phyloP scores from a whole-genome alignment of 2,888 invertebrate genomes.

The Masnerella sp. region DNA sequence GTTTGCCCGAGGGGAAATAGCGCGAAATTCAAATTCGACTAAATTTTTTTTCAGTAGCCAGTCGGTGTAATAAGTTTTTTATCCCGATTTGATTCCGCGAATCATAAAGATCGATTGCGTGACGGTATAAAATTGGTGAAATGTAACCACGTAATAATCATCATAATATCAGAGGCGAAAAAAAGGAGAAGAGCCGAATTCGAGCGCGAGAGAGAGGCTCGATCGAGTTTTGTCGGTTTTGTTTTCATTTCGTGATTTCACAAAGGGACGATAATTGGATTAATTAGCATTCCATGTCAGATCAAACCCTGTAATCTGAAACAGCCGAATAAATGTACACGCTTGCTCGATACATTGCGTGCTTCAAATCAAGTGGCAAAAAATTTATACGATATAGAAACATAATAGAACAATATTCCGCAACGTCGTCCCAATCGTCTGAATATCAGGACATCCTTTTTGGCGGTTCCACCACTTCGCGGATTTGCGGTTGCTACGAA shows the following conservation, averaged over 20 bases:
- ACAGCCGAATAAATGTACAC: conserved; percentile 58
- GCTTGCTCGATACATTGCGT: conserved; percentile 52
- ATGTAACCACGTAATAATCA: conserved; percentile 59
- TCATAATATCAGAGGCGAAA: conserved; percentile 52
- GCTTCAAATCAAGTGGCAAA: conserved; percentile 53
- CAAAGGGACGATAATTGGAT: conserved; percentile 72
- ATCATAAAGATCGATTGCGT: conserved; percentile 74
- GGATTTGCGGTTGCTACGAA: no score
- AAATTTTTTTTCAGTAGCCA: conserved; percentile 45
- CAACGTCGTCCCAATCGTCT: no score
- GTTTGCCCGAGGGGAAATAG: conserved; percentile 10
- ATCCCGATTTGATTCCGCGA: conserved; percentile 69
- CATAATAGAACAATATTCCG: conserved; percentile 18
- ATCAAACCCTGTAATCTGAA: conserved; percentile 69
- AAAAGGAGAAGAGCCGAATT: conserved; percentile 65
- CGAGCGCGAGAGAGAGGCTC: conserved; percentile 41
- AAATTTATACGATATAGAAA: conserved; percentile 56
- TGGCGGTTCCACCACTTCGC: no score
- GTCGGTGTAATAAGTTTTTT: conserved; percentile 42
- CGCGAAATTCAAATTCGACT: conserved; percentile 38
- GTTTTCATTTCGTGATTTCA: conserved; percentile 62
- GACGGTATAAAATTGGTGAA: conserved; percentile 69
- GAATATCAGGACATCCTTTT: no score
- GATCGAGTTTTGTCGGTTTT: conserved; percentile 53
- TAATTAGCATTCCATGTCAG: conserved; percentile 70